These are phyloP conservation scores for Archegozetes longisetosus DNA, from an alignment of 1,140 invertebrate species.

Conservation along the genomic window DNA sequence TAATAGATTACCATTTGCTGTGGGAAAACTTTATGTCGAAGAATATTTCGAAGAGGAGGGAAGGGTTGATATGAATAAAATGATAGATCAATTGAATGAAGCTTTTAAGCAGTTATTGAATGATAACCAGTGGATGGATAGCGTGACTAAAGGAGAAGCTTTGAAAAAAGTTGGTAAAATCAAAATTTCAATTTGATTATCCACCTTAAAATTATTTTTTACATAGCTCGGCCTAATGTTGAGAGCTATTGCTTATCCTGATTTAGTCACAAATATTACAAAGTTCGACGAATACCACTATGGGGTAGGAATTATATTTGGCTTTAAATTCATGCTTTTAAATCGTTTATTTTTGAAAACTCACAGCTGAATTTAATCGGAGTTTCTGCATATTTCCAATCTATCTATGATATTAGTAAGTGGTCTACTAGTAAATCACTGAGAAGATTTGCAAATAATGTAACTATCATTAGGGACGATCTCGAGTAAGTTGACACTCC, in stretches of 20 bases:
- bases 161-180: background rate
- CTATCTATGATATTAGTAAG: too few relatives aligned
- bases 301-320: slow-evolving; percentile 38
- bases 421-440: too few relatives aligned
- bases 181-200: background rate
- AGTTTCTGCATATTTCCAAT: too few relatives aligned
- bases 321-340: too few relatives aligned
- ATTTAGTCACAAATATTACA: slow-evolving; percentile 34
- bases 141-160: slow-evolving; percentile 55
- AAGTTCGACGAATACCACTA: slow-evolving; percentile 59
- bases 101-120: slow-evolving; percentile 30
- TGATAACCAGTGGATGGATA: slow-evolving; percentile 83
- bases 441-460: too few relatives aligned
- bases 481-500: too few relatives aligned
- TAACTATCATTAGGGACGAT: too few relatives aligned
- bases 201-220: background rate
- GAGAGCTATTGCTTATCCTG: slow-evolving; percentile 33
- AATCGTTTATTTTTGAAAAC: too few relatives aligned
- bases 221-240: slow-evolving; percentile 27
- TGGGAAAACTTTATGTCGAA: slow-evolving; percentile 25
- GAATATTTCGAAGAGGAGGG: background rate
- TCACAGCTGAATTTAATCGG: too few relatives aligned
- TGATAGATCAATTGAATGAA: slow-evolving; percentile 23
- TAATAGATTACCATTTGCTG: slow-evolving; percentile 25
- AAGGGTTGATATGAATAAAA: slow-evolving; percentile 40